Conservation (phyloP, 2,797 vertebrate species). For the Centroberyx gerrardi region DNA sequence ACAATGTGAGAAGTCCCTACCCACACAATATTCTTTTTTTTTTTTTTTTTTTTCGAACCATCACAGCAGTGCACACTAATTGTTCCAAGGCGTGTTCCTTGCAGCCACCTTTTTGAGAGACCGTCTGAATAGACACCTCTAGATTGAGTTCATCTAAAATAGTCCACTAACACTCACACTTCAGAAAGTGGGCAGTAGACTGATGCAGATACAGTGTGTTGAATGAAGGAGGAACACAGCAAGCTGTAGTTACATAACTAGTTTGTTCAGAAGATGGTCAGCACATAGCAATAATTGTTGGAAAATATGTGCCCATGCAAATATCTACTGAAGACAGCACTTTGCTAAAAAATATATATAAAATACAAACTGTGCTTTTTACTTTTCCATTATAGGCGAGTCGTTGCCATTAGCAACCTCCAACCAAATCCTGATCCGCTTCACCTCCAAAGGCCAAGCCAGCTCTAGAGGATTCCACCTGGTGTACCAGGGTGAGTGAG, state of each 20-base stretch:
- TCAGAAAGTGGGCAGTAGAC: neutral
- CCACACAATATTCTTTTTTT: neutral
- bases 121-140: neutral
- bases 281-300: neutral
- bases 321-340: neutral
- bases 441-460: constrained; percentile 94
- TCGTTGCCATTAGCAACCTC: constrained; percentile 95
- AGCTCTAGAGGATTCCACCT: constrained; percentile 97
- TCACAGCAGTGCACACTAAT: neutral
- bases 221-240: neutral
- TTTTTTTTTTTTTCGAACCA: too few relatives aligned
- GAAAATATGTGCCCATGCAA: constrained; percentile 1
- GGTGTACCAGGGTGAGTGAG: constrained; percentile 94
- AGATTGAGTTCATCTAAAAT: neutral
- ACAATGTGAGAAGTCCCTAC: neutral
- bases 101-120: neutral
- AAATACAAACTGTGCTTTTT: constrained; percentile 14
- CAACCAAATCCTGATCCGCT: constrained; percentile 97
- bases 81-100: neutral
- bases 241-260: too few relatives aligned
- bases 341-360: constrained; percentile 22
- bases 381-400: constrained; percentile 87
- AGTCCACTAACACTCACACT: neutral
- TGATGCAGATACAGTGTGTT: neutral
- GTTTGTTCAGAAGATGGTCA: too few relatives aligned